Base-by-base conservation (phyloP, 2,888 invertebrate genomes). In the Heliconius ismenius region DNA sequence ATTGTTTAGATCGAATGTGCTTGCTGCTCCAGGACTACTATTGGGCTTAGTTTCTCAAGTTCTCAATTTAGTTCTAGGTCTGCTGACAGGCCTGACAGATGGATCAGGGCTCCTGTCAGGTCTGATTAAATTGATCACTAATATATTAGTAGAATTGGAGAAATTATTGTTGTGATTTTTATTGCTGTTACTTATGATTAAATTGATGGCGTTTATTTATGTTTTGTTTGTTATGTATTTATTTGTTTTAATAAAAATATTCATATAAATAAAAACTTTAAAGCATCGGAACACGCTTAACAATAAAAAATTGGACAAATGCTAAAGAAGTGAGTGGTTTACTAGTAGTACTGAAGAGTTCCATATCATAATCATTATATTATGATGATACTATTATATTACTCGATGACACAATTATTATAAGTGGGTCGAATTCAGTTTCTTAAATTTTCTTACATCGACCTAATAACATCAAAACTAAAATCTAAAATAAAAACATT, bases 1-100 rank as follows among this genome's bases (percentile, higher is more conserved):
- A 0, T 73, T 94, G 0, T 93, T 93, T 54, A 86, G 93, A 4
- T 92, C 93, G 0, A 93, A 93, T 79, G 92, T 93, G 0, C 74
- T 93, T 13, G 89, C 90, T 0, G 93, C 93, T 0, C 93, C 93
- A 1, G 92, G 91, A 0, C 73, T 93, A 0, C 78, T 93, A 0
- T 78, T 92, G 15, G 88, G 88, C 0, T 76, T 93, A 3, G 92
- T 92, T 0, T 84, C 87, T 0, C 89, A 92, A 68, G 82, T 93
- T 0, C 74, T 93, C 3, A 93, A 93, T 73, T 74, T 93, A 10
- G 94, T 93, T 0, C 67, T 93, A 0, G 87, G 86, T 18, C 80
- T 93, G 3, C 79, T 93, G 10, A 91, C 89, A n/a, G 91, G 92
- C 0, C 80, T 93, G 68, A 86, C 90, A 0, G 93, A 93, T 73